phyloP scores from a whole-genome alignment of 2,113 vertebrate species.

The Halcyon senegalensis region DNA sequence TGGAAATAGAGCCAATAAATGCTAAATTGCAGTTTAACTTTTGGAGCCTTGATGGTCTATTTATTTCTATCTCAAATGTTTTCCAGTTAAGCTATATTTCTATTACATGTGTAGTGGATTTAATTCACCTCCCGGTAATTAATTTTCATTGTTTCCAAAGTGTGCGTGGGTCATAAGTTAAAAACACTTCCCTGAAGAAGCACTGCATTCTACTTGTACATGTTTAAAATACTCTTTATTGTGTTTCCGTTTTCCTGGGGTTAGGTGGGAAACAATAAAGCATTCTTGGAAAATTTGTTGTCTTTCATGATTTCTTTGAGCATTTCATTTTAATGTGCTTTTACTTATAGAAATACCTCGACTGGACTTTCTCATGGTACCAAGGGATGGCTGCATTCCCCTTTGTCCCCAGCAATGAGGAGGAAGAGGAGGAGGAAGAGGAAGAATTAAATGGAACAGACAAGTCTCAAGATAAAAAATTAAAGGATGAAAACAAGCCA shows the following conservation, averaged over 20 bases:
- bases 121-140: not conserved
- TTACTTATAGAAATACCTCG: conserved; percentile 84
- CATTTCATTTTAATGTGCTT: not conserved
- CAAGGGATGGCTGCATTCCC: conserved; percentile 84
- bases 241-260: not conserved
- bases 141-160: not conserved
- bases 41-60: not conserved
- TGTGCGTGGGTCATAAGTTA: not conserved
- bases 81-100: not conserved
- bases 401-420: conserved; percentile 80
- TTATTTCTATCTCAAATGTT: not conserved
- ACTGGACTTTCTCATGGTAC: conserved; percentile 91
- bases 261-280: not conserved
- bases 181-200: not conserved
- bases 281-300: not conserved
- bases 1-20: not conserved
- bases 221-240: not conserved
- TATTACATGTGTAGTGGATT: not conserved
- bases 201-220: not conserved
- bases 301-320: not conserved
- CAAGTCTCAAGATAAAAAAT: conserved; percentile 67
- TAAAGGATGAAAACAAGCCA: conserved; percentile 82
- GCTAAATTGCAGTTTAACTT: not conserved
- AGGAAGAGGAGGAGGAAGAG: conserved; percentile 85
- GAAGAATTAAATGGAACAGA: conserved; percentile 61